These are phyloP conservation scores for Venustoraphidia nigricollis DNA, from an alignment of 2,888 invertebrate genomes.

Conservation along the genomic window DNA sequence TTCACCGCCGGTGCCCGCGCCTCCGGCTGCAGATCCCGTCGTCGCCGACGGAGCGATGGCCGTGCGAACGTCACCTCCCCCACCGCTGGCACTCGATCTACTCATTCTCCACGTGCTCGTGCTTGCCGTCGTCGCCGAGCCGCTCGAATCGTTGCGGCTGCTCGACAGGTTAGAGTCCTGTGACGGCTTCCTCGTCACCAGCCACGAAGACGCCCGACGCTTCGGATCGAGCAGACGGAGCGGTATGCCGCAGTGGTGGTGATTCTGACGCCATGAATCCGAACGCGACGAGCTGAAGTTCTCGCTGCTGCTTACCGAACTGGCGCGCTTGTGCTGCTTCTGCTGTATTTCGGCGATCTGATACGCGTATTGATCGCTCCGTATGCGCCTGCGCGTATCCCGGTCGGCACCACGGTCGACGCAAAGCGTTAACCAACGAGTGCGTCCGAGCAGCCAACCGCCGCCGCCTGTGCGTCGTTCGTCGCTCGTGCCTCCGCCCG, in stretches of 20 bases:
- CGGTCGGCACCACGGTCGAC: conserved; percentile 32
- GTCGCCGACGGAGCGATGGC: conserved; percentile 16
- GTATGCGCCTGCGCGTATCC: conserved; percentile 28
- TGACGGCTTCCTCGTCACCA: conserved; percentile 80
- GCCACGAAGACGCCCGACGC: conserved; percentile 73
- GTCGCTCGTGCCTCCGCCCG: conserved; percentile 16
- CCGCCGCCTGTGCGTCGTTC: conserved; percentile 10
- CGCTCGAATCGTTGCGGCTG: conserved; percentile 81
- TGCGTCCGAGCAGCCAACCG: conserved; percentile 15
- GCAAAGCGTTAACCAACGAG: conserved; percentile 28
- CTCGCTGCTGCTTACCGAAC: conserved; percentile 75
- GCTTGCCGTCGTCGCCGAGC: conserved; percentile 75
- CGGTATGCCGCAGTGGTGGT: conserved; percentile 62
- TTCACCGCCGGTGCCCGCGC: conserved; percentile 9
- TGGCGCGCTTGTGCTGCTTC: conserved; percentile 60
- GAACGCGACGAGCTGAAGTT: conserved; percentile 81
- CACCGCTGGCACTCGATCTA: conserved; percentile 61
- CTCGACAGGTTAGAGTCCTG: conserved; percentile 85
- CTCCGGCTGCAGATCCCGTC: conserved; percentile 5
- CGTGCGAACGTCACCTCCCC: conserved; percentile 34
- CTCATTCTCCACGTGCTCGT: conserved; percentile 84
- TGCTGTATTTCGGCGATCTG: conserved; percentile 61
- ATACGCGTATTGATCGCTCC: conserved; percentile 53
- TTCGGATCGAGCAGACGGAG: conserved; percentile 57
- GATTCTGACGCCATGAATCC: conserved; percentile 69